Evolutionary conservation across 2,888 invertebrate species (phyloP), one percentile per base, ranked within the genome.

Genomic region (Lochmaea capreae): DNA sequence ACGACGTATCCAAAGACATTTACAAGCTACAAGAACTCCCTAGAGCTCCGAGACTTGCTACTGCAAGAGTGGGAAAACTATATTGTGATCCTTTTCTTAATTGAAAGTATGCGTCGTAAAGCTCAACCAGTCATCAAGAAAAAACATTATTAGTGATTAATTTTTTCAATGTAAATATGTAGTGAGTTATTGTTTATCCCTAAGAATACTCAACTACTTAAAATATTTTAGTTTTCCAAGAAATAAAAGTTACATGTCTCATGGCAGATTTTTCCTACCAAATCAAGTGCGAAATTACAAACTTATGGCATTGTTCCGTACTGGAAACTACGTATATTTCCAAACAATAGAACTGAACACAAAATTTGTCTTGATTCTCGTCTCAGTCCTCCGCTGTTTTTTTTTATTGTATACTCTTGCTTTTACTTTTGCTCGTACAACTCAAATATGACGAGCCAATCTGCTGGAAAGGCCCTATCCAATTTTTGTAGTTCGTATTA

Each of bases 401-500:
- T 39, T 71, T 74, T 67, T 74, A 74, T 74, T 74, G 71, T 74
- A 71, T 67, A 67, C 65, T 42, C 62, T 67, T 70, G 66, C 72
- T 69, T 67, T 72, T 72, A 72, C 74, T 74, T 71, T 68, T 75
- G 69, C 76, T 72, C 70, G 70, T 75, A 69, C 72, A 76, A 72
- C 72, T 59, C 74, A 67, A 71, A 77, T 72, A 77, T 71, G 77
- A 77, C 69, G 71, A 72, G 71, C 73, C 77, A 75, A 75, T 75
- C 71, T 72, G 72, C 63, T 59, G 75, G 75, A 75, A 72, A 73
- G 71, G 73, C 75, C 70, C 65, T 52, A 78, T 76, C 78, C 76
- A 80, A 80, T 80, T 78, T 79, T 77, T 79, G 77, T 76, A 78
- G 74, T 79, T 78, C 78, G 76, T 77, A 77, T 80, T 78, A 78